phyloP scores from a whole-genome alignment of 2,113 vertebrate species.

The Pelobates fuscus region DNA sequence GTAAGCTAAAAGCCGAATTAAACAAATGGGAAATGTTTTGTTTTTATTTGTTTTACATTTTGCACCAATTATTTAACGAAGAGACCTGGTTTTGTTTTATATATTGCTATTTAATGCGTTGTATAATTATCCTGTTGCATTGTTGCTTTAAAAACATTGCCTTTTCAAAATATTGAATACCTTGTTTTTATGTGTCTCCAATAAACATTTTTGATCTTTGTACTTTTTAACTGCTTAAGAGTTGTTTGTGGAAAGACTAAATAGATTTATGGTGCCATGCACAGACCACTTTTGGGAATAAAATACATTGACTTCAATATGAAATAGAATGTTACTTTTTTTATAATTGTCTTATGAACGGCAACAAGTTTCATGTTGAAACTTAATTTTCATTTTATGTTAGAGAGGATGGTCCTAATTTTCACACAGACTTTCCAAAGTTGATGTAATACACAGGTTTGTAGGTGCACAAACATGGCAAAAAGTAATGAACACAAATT shows the following conservation, averaged over 20 bases:
- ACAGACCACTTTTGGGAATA: background rate
- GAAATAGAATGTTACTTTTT: too few species aligned
- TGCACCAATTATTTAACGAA: background rate
- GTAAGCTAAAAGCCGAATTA: too few species aligned
- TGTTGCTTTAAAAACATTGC: conserved; percentile 23
- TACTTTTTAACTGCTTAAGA: conserved; percentile 28
- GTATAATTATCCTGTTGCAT: conserved; percentile 9
- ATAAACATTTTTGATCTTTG: conserved; percentile 48
- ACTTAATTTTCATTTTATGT: too few species aligned
- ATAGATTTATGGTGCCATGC: background rate
- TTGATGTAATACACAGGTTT: too few species aligned
- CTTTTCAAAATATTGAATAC: conserved; percentile 22
- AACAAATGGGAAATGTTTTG: background rate
- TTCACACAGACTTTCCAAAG: too few species aligned
- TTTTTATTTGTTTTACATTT: background rate
- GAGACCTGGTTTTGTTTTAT: conserved; percentile 4
- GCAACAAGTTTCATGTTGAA: too few species aligned
- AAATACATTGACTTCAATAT: too few species aligned
- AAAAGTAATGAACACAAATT: too few species aligned
- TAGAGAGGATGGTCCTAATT: too few species aligned
- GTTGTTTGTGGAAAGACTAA: background rate
- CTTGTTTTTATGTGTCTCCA: conserved; percentile 40
- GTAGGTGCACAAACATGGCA: too few species aligned
- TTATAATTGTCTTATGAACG: too few species aligned
- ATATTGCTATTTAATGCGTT: background rate